A percentile compares a stretch with the other conserved stretches of the same genome.
phyloP scores from a whole-genome alignment of 1,140 invertebrate species.

The Panagrolaimus sp. region DNA sequence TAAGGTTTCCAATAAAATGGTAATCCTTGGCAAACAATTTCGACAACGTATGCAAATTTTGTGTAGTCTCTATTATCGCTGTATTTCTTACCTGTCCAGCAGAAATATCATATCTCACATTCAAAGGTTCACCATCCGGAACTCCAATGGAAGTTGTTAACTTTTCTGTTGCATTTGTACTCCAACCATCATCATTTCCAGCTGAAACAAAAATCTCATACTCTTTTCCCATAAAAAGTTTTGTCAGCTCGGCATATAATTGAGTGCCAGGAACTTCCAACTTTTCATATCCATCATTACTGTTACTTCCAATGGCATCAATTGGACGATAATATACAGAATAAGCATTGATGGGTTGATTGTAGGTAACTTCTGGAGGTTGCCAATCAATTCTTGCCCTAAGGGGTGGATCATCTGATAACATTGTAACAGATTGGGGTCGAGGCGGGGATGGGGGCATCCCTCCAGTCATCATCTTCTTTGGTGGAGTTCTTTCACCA shows the following conservation, averaged over 20 bases:
- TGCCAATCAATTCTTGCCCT: constrained; percentile 53
- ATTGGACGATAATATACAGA: constrained; percentile 49
- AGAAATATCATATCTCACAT: constrained; percentile 61
- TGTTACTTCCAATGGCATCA: constrained; percentile 21
- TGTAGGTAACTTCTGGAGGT: constrained; percentile 38
- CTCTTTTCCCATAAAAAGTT: constrained; percentile 56
- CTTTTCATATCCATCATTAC: constrained; percentile 22
- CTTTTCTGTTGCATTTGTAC: constrained; percentile 52
- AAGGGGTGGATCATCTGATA: constrained; percentile 48
- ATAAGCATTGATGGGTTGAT: constrained; percentile 42
- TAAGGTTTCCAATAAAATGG: too few species aligned
- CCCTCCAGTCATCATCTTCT: constrained; percentile 52
- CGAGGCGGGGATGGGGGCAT: constrained; percentile 52
- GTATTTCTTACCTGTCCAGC: constrained; percentile 51
- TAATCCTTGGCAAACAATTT: too few species aligned
- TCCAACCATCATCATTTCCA: constrained; percentile 44
- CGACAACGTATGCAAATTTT: too few species aligned
- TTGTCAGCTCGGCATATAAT: constrained; percentile 36
- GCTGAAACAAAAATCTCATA: constrained; percentile 48
- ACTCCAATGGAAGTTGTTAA: constrained; percentile 54
- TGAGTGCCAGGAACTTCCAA: constrained; percentile 42
- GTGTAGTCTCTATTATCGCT: too few species aligned
- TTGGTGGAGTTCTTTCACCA: constrained; percentile 44
- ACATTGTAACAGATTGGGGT: constrained; percentile 48
- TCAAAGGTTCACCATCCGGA: constrained; percentile 63